These are phyloP conservation scores for Fistularia tabacaria DNA, from an alignment of 2,797 vertebrate species.

Conservation along the genomic window DNA sequence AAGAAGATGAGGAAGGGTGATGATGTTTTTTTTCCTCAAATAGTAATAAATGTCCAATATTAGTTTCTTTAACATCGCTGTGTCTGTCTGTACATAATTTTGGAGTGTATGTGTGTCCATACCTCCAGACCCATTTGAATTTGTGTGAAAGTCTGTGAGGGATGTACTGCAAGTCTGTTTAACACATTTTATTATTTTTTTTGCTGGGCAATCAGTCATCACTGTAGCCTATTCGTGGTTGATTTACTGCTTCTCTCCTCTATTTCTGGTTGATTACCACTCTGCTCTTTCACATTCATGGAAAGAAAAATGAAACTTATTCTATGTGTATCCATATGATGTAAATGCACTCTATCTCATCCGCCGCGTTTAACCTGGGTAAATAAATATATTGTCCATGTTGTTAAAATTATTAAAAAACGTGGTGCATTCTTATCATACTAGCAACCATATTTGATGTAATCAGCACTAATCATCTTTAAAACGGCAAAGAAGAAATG, in stretches of 20 bases:
- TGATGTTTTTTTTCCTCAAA: conserved; percentile 18
- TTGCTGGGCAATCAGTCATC: conserved; percentile 34
- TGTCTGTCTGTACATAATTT: conserved; percentile 10
- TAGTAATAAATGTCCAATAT: neutral
- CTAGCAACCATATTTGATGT: conserved; percentile 35
- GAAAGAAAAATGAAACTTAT: conserved; percentile 13
- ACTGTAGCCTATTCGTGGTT: conserved; percentile 44
- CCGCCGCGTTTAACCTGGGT: conserved; percentile 32
- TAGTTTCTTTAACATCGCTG: conserved; percentile 16
- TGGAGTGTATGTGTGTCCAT: conserved; percentile 2
- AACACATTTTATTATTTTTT: conserved; percentile 35
- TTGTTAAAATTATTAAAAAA: conserved; percentile 18
- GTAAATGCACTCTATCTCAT: conserved; percentile 13
- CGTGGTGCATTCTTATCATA: conserved; percentile 26
- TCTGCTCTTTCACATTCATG: conserved; percentile 16
- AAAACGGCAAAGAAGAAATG: conserved; percentile 17
- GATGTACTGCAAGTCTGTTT: conserved; percentile 36
- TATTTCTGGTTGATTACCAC: conserved; percentile 41
- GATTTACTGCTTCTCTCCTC: conserved; percentile 39
- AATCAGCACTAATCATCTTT: conserved; percentile 39
- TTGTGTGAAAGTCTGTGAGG: conserved; percentile 14
- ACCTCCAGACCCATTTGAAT: conserved; percentile 6
- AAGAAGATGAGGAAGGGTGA: conserved; percentile 41
- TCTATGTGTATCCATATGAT: conserved; percentile 22
- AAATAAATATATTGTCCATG: conserved; percentile 23